Base-by-base conservation (phyloP, 2,797 vertebrate species). In the Myripristis murdjan region DNA sequence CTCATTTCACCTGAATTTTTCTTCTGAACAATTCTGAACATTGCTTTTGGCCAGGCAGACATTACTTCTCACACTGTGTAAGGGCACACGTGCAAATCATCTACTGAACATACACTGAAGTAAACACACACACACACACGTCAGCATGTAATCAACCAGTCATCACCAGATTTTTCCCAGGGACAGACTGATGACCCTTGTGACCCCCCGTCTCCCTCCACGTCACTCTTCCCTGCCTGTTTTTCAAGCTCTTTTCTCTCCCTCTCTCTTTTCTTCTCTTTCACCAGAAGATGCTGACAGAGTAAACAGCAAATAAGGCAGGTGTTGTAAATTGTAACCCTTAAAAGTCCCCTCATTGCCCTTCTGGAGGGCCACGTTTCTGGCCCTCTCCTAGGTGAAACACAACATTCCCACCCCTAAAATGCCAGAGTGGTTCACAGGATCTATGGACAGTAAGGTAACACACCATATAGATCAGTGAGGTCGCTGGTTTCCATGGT, bases 321-420 rank as follows among this genome's bases (percentile, higher is more conserved):
- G 68, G 26, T 67, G 82, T 56, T 84, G 79, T 93, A 90, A 93
- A 90, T 87, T 87, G 77, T 82, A 78, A 83, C 82, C 79, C 76
- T 79, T 83, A 82, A 84, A 82, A 56, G 64, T 75, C 74, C 73
- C 37, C 41, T 26, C 35, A 49, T 64, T 77, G 69, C 39, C 71
- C 64, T 47, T 75, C 68, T 82, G 63, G 63, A 56, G 56, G 61
- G 65, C 59, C 75, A 65, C 80, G 47, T 91, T 87, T 89, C 81
- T 90, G 49, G 49, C 24, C 61, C 64, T 91, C 91, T 89, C 91
- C 90, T 83, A 80, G 90, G 92, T 88, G 92, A 93, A 86, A 63
- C 49, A 69, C 37, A 71, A 84, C 79, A 79, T 79, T 84, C 62
- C 55, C 55, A 44, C 48, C 49, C 37, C 70, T 52, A 55, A 69